Evolutionary conservation across 2,888 invertebrate species (phyloP), one percentile per base, ranked within the genome.

Genomic region (Strigamia crassipes): DNA sequence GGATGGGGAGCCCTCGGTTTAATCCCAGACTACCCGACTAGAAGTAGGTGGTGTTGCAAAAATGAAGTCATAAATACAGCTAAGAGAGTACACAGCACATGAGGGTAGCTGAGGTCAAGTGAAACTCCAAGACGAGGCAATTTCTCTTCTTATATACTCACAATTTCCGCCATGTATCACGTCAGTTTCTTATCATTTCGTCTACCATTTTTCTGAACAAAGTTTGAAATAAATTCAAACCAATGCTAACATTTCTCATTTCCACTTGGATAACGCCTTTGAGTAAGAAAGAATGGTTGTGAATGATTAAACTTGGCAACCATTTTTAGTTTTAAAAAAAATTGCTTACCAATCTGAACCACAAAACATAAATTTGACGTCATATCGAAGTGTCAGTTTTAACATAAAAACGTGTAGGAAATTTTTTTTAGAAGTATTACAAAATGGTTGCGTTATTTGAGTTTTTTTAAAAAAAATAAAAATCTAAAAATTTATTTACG

Each of bases 201-300:
- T 23, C 66, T 27, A 66, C 66, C 27, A 66, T 66, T 66, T 51
- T 66, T 66, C 66, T 66, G 15, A 27, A 66, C 3, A 51, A 51
- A 51, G 66, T 66, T 66, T 66, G 27, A 66, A 66, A 66, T 66
- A 66, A 66, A 66, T 66, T 66, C 31, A 66, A 66, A 66, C 66
- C 66, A 66, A 27, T 66, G 66, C 66, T 66, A 66, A 66, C 66
- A 66, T 66, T 66, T 66, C 66, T 66, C 66, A 66, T 66, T 66
- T 66, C 23, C 66, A 27, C 66, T 66, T 15, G 66, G 66, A 27
- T 66, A 66, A 31, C 15, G 27, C 27, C 4, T 66, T 66, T 31
- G 66, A 66, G 66, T 66, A 13, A 66, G 23, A 13, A 15, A 66
- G n/a, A n/a, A 3, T 66, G 66, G 10, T 23, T n/a, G 27, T 12